Base-by-base conservation (phyloP, 2,797 vertebrate species). In the Chaenodraco wilsoni region DNA sequence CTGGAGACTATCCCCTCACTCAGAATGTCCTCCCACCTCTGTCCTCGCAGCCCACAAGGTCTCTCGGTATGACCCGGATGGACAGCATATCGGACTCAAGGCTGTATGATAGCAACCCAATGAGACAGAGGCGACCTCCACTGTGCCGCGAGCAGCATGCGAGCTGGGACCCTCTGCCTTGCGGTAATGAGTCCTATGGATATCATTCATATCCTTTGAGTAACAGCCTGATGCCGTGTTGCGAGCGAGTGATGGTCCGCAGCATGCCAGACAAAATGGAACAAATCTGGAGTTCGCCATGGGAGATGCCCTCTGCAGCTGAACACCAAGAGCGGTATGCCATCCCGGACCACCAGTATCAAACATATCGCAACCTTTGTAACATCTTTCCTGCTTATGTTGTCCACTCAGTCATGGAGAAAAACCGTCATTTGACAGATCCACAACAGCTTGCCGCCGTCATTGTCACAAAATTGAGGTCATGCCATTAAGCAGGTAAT, bases 191-290 rank as follows among this genome's bases (percentile, higher is more conserved):
- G 72, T 95, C 96, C 13, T 99, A 96, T 17, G 87, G 94, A 17
- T 98, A 98, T 56, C 96, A 97, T 81, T 96, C 96, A 0, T 99
- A 98, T 58, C 96, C 97, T 2, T 76, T 99, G 85, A 96, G 95
- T 64, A 96, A 95, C 91, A 98, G 89, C 88, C 94, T 99, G 87
- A 97, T 98, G 96, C 98, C 98, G 0, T 99, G 97, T 84, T 99
- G 97, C 0, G 98, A 99, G 77, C 95, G 97, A 50, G 97, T 99
- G 64, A 99, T 99, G 97, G 97, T 99, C 43, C 95, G 98, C 72
- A 99, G 98, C 83, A 96, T 99, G 96, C 98, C 98, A 31, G 98
- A 99, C 84, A 99, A 99, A 94, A 99, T 99, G 97, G 98, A 99
- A 79, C 98, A 99, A 21, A 96, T 99, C 83, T 99, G 98, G 98